Evolutionary conservation across 2,888 invertebrate species (phyloP), one percentile per base, ranked within the genome.

Genomic region (Beris chalybata): DNA sequence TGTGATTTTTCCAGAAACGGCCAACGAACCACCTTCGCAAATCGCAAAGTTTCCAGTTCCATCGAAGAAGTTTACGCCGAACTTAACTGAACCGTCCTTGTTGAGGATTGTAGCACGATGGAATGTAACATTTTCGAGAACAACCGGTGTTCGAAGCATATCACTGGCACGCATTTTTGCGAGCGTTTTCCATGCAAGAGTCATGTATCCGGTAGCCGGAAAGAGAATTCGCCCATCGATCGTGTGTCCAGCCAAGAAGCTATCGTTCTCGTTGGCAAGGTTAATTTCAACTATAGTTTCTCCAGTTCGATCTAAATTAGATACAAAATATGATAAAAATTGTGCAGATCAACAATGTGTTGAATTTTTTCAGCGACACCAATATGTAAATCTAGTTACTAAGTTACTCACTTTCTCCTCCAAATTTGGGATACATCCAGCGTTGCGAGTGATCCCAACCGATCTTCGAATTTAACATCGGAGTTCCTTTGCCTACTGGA

Each of bases 151-250:
- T 74, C 92, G 89, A 73, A 92, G 89, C 72, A 83, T 86, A 71
- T 90, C 89, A 65, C 83, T 85, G 64, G 90, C 89, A 70, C 86
- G 85, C 70, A 92, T 81, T 79, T 93, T 94, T 3, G 94, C 93
- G 74, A 90, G 87, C 0, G 92, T 91, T 78, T 89, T 89, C n/a
- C 95, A 95, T 3, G 90, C 93, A 22, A 94, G 82, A 1, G 89
- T 87, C 84, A 97, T 84, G 76, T 95, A 95, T 11, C 95, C 96
- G 45, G 97, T 97, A 68, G 96, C 97, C 15, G 97, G 97, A 84
- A 93, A 97, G 29, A 97, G 84, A 59, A 96, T 86, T 75, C 97
- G 87, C 31, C 97, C 97, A 82, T 97, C 97, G 75, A 97, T 97
- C 66, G 87, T 86, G 79, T 97, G 98, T 1, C 95, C 96, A 63